Evolutionary conservation across 2,113 vertebrate genomes (phyloP).

Genomic region (Antigone vipio): DNA sequence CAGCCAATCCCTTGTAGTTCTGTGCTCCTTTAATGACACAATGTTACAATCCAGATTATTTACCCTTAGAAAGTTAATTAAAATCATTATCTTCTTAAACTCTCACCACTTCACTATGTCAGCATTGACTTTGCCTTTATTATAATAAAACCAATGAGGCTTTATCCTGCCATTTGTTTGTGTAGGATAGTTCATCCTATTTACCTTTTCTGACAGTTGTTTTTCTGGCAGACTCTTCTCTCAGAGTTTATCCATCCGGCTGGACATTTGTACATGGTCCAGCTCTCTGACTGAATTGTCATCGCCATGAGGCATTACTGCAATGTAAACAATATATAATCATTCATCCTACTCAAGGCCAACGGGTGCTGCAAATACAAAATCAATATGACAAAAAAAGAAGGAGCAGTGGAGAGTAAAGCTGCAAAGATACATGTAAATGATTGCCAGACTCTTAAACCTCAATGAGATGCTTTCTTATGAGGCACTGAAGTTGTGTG

Average conservation of each 20-base stretch:
- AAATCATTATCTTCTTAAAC: background rate
- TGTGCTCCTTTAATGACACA: background rate
- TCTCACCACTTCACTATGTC: background rate
- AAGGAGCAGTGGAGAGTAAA: background rate
- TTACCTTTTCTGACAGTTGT: constrained; percentile 3
- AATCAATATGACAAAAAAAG: constrained; percentile 13
- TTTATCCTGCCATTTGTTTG: background rate
- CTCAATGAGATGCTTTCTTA: background rate
- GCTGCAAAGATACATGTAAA: background rate
- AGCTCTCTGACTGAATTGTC: background rate
- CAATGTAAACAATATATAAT: background rate
- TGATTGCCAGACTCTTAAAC: background rate
- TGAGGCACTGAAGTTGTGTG: background rate
- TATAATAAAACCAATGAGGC: background rate
- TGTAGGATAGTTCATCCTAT: background rate
- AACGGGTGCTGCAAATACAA: background rate
- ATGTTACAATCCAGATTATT: background rate
- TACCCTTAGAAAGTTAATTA: background rate
- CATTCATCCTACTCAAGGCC: background rate
- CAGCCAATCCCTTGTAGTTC: background rate
- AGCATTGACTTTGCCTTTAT: background rate
- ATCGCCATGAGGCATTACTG: background rate
- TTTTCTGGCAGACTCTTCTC: background rate
- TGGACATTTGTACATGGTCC: background rate
- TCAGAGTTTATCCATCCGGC: background rate